phyloP scores from a whole-genome alignment of 2,888 invertebrate species.

The Eupithecia insigniata region DNA sequence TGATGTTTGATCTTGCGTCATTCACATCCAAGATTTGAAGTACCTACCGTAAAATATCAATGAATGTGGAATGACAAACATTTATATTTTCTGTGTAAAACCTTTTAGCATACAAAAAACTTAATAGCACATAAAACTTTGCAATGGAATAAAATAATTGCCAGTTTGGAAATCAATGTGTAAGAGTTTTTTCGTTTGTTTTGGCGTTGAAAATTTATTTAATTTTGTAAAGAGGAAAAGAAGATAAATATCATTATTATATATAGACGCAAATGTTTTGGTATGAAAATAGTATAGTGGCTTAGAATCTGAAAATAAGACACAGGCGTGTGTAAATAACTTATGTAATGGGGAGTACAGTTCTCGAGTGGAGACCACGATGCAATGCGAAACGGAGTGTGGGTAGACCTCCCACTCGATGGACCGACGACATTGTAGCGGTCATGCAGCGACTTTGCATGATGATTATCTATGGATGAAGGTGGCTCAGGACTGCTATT shows the following conservation, averaged over 20 bases:
- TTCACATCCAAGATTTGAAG: conserved; percentile 32
- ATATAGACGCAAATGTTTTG: neutral
- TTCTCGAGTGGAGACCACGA: neutral
- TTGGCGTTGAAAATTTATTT: neutral
- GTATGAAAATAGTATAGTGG: neutral
- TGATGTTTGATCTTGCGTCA: conserved; percentile 49
- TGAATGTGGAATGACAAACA: conserved; percentile 22
- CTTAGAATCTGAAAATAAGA: neutral
- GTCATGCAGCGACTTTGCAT: no score
- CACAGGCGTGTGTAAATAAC: neutral
- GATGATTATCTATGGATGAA: no score
- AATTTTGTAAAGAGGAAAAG: neutral
- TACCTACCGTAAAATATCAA: conserved; percentile 28
- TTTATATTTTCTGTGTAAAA: conserved; percentile 13
- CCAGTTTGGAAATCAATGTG: conserved; percentile 4
- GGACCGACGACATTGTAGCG: no score
- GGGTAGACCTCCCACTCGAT: no score
- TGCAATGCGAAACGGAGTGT: no score
- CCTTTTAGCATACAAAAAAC: conserved; percentile 5
- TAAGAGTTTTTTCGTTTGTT: neutral
- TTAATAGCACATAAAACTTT: neutral
- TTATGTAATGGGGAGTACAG: neutral
- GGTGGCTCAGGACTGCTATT: no score
- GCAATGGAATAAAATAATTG: conserved; percentile 5
- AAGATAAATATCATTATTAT: neutral